Evolutionary conservation across 2,113 vertebrate species (phyloP).

Genomic region (Thamnophis sirtalis): DNA sequence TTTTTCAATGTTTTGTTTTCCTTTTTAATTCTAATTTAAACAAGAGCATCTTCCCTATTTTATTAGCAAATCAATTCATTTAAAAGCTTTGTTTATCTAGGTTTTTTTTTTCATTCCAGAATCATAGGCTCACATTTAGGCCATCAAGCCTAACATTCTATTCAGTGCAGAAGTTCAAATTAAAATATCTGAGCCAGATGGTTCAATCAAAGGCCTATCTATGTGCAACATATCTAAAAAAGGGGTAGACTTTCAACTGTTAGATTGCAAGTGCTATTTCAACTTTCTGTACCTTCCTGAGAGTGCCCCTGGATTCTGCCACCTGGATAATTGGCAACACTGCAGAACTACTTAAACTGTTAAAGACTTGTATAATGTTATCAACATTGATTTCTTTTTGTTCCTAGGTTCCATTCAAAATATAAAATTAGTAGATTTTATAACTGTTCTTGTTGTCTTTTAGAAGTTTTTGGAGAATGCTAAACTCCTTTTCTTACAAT

Average conservation of each 20-base stretch:
- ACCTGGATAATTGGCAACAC: background rate
- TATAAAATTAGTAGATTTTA: background rate
- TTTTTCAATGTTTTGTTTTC: background rate
- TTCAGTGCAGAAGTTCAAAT: background rate
- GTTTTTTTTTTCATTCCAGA: background rate
- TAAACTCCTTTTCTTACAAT: background rate
- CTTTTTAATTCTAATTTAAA: background rate
- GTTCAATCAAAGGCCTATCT: background rate
- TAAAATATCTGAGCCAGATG: background rate
- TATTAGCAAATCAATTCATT: background rate
- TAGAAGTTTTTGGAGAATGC: background rate
- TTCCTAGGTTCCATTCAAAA: background rate
- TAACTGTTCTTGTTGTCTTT: background rate
- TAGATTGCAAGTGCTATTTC: background rate
- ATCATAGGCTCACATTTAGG: background rate
- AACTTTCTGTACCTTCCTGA: background rate
- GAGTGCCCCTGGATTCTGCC: background rate
- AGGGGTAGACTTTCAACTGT: background rate
- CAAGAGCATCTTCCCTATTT: background rate
- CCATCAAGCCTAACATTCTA: background rate
- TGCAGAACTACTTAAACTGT: background rate
- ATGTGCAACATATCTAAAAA: background rate
- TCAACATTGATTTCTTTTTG: background rate
- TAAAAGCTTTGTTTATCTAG: background rate
- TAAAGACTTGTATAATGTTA: background rate